A percentile compares a stretch with the other conserved stretches of the same genome.
Conservation (phyloP, 2,113 vertebrate species). For the Maccullochella peelii region DNA sequence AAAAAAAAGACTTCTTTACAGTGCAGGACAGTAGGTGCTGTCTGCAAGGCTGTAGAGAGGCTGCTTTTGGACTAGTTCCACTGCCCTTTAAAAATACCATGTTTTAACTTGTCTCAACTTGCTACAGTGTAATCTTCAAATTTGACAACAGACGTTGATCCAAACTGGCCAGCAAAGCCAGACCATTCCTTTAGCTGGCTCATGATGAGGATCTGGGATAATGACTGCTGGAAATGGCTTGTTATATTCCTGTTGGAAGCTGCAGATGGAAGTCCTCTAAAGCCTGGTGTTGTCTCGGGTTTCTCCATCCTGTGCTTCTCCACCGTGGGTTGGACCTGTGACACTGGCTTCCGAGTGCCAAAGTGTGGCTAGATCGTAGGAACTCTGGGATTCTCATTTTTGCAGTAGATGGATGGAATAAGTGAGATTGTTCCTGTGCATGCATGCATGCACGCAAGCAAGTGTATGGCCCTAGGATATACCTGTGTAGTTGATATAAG, state of each 20-base stretch:
- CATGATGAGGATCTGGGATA: conserved; percentile 46
- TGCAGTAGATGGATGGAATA: conserved; percentile 29
- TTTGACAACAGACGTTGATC: conserved; percentile 28
- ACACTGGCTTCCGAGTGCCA: conserved; percentile 41
- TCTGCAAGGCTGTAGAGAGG: background rate
- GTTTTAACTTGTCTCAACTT: conserved; percentile 1
- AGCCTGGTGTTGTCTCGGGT: conserved; percentile 54
- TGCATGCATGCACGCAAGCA: background rate
- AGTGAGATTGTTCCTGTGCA: conserved; percentile 26
- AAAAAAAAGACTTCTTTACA: background rate
- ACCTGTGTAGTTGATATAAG: background rate
- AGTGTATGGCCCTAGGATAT: conserved; percentile 21
- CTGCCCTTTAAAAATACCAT: background rate
- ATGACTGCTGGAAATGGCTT: conserved; percentile 52
- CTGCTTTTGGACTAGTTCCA: background rate
- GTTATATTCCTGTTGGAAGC: conserved; percentile 60
- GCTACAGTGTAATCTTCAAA: conserved; percentile 23
- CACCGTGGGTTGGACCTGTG: conserved; percentile 50
- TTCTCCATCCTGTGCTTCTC: conserved; percentile 45
- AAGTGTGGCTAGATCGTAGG: conserved; percentile 37
- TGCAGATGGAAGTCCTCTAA: conserved; percentile 67
- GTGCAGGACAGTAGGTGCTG: background rate
- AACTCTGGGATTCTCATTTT: conserved; percentile 57
- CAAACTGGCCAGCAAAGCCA: background rate
- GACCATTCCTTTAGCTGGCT: conserved; percentile 10